Evolutionary conservation across 2,113 vertebrate genomes (phyloP), one percentile per base, ranked within the genome.

Genomic region (Channa maculata): DNA sequence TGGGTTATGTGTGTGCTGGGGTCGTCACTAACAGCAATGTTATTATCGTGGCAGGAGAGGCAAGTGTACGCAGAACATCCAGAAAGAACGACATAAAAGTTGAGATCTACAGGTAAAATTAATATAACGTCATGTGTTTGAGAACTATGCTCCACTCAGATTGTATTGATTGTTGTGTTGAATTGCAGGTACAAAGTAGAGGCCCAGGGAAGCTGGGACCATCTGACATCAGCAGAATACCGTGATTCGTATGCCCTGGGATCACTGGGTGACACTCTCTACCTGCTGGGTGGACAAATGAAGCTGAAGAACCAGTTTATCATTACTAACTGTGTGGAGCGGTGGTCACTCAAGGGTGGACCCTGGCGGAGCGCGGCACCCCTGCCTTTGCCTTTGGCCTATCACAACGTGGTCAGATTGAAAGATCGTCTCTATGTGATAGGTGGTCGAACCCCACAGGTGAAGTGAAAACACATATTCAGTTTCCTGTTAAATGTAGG

Each of bases 401-500:
- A 93, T 78, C 98, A 98, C 36, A 91, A 79, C 2, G 94, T 86
- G 8, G 96, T 96, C 44, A 93, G 89, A 0, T 86, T 98, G 84
- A 96, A 96, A 66, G 93, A 95, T 45, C 88, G 92, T 37, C 94
- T 99, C 12, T 98, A 97, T 8, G 96, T 97, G 73, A 92, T 99
- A 3, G 98, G 97, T 15, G 98, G 98, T 65, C 96, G 95, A 93
- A 98, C 96, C 9, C 98, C 97, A 67, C 98, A 99, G 98, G 98
- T 99, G 79, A 83, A 6, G 39, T 46, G 39, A 55, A 58, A 39
- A 65, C 37, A 48, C 37, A 14, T n/a, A 43, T 54, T 76, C n/a
- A 53, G 0, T 51, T 48, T 59, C 5, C 15, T 65, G 13, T 54
- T 6, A 71, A 50, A 59, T 44, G 10, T 13, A 62, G 33, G 39